Conservation (phyloP, 1,140 invertebrate genomes). For the Caenorhabditis remanei region DNA sequence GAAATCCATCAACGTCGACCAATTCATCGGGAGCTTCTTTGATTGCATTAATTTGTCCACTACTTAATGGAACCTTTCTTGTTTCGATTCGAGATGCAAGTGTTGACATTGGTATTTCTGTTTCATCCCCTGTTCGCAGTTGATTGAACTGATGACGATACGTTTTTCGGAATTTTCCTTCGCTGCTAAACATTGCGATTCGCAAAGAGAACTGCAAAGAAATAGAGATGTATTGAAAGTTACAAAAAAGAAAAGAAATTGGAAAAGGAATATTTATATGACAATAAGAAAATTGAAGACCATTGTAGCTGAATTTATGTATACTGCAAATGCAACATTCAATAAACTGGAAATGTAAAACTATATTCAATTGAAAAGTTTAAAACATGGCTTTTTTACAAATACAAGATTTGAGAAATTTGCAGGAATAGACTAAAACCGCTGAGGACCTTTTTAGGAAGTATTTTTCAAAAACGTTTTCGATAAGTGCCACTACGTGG, state of each 20-base stretch:
- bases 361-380: too few relatives aligned
- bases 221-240: neutral
- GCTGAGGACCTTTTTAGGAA: too few relatives aligned
- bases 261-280: neutral
- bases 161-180: conserved; percentile 38
- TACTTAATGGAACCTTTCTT: conserved; percentile 29
- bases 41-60: conserved; percentile 22
- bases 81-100: conserved; percentile 43
- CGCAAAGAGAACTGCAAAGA: neutral
- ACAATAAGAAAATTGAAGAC: too few relatives aligned
- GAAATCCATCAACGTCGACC: conserved; percentile 42
- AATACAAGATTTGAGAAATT: too few relatives aligned
- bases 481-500: neutral
- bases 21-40: conserved; percentile 39
- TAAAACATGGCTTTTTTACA: too few relatives aligned
- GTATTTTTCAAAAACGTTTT: too few relatives aligned
- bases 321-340: too few relatives aligned
- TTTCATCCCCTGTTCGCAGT: conserved; percentile 8
- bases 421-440: too few relatives aligned
- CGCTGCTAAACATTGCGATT: conserved; percentile 23
- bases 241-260: neutral
- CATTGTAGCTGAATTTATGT: too few relatives aligned
- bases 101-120: conserved; percentile 49
- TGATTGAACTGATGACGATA: conserved; percentile 43
- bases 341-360: too few relatives aligned